Conservation (phyloP, 2,888 invertebrate genomes). For the Sepiola atlantica region DNA sequence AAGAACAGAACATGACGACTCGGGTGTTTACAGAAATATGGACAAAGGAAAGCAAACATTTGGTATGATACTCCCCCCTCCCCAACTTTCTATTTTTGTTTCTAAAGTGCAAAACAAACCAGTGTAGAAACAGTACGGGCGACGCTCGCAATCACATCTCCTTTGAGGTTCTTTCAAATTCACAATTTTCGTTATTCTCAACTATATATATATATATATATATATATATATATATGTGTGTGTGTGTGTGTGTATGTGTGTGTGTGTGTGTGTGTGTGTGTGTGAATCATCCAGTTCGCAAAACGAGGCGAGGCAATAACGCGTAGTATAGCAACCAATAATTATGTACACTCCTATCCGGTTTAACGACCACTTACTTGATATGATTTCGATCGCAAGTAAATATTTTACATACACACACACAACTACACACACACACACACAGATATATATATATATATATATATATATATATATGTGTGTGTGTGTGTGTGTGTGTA, state of each 20-base stretch:
- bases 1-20: too few species aligned
- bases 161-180: not conserved
- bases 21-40: not conserved
- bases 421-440: too few species aligned
- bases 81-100: not conserved
- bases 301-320: not conserved
- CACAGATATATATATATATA: not conserved
- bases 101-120: not conserved
- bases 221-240: not conserved
- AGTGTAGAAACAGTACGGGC: not conserved
- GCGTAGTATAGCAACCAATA: not conserved
- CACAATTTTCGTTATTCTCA: not conserved
- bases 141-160: not conserved
- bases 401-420: too few species aligned
- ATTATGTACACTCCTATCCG: not conserved
- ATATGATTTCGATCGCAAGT: not conserved
- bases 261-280: too few species aligned
- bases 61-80: not conserved
- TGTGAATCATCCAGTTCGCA: not conserved
- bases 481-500: not conserved
- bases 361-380: not conserved
- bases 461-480: not conserved
- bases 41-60: not conserved
- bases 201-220: not conserved
- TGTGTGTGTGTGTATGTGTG: too few species aligned